phyloP scores from a whole-genome alignment of 2,888 invertebrate species.

The Chrysolina oricalcia region DNA sequence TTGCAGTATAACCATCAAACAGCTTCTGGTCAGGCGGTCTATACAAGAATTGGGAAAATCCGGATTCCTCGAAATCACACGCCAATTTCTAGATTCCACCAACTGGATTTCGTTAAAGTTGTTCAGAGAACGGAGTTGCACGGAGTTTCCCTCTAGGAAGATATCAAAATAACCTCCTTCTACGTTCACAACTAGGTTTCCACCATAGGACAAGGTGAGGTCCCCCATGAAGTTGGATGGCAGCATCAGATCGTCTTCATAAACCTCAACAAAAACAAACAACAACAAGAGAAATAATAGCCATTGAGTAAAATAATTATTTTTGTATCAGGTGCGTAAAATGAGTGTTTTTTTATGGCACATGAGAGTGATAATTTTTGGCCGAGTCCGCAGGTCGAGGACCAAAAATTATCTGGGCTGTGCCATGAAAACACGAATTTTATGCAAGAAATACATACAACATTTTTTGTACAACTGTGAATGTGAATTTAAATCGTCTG shows the following conservation, averaged over 20 bases:
- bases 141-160: constrained; percentile 84
- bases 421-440: no score
- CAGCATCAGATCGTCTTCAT: constrained; percentile 68
- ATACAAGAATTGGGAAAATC: constrained; percentile 68
- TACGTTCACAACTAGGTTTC: constrained; percentile 85
- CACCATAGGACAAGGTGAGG: constrained; percentile 93
- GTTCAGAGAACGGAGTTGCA: constrained; percentile 64
- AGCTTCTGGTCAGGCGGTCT: constrained; percentile 79
- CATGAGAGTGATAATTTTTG: no score
- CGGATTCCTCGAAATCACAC: constrained; percentile 61
- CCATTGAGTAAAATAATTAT: not conserved
- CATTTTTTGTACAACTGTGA: no score
- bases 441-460: no score
- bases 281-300: not conserved
- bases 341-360: no score
- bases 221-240: constrained; percentile 91
- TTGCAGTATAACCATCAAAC: constrained; percentile 93
- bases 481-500: no score
- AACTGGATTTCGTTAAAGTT: constrained; percentile 72
- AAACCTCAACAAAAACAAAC: constrained; percentile 28
- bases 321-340: no score
- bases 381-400: no score
- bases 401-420: no score
- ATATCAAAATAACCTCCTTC: constrained; percentile 78
- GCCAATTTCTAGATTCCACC: constrained; percentile 86